These are phyloP conservation scores for Campylorhamphus procurvoides DNA, from an alignment of 2,113 vertebrate species.

Conservation along the genomic window DNA sequence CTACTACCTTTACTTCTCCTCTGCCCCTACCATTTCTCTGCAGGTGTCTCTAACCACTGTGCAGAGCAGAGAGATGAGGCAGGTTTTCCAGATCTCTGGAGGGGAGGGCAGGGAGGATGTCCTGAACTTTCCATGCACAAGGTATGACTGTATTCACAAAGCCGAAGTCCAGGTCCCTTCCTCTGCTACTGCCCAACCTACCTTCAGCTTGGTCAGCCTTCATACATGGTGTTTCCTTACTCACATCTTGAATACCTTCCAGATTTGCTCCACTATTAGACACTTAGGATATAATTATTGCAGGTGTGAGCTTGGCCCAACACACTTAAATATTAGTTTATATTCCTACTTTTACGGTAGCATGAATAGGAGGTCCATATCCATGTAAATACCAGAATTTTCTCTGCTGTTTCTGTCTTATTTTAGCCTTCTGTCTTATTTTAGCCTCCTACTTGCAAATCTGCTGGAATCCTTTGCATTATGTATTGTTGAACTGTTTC, in stretches of 20 bases:
- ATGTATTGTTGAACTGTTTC: slow-evolving; percentile 11
- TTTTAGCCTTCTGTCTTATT: slow-evolving; percentile 20
- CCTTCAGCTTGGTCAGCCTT: not conserved
- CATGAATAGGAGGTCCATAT: not conserved
- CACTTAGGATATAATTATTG: not conserved
- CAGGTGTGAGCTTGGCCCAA: not conserved
- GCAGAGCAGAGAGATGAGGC: not conserved
- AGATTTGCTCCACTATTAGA: not conserved
- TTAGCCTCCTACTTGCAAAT: slow-evolving; percentile 28
- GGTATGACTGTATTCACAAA: not conserved
- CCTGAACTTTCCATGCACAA: not conserved
- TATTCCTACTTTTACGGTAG: not conserved
- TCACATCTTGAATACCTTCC: not conserved
- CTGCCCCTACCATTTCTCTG: not conserved
- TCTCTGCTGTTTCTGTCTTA: not conserved
- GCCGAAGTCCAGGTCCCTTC: not conserved
- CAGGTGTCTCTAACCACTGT: not conserved
- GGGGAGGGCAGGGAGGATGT: not conserved
- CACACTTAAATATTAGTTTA: not conserved
- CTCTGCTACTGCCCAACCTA: not conserved
- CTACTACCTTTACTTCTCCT: not conserved
- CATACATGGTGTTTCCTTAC: not conserved
- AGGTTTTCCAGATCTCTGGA: not conserved
- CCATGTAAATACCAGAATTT: not conserved
- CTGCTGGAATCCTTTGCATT: slow-evolving; percentile 41